phyloP scores from a whole-genome alignment of 2,113 vertebrate species.

The Toxotes jaculatrix region DNA sequence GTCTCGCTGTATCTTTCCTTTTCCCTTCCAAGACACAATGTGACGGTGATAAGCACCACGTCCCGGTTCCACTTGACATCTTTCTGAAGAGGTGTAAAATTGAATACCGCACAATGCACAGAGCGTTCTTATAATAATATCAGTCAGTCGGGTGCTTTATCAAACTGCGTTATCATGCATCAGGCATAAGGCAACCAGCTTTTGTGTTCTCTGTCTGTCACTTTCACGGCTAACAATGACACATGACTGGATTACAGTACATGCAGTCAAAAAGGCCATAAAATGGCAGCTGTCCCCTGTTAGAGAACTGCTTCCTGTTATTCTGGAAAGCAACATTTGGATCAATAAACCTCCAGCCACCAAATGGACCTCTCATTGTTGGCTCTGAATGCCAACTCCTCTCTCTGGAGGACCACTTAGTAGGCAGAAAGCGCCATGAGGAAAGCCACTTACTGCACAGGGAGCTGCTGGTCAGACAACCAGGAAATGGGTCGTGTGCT shows the following conservation, averaged over 20 bases:
- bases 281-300: conserved; percentile 35
- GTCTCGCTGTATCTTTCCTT: conserved; percentile 10
- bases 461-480: conserved; percentile 49
- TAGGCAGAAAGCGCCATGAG: conserved; percentile 45
- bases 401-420: conserved; percentile 59
- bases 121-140: conserved; percentile 22
- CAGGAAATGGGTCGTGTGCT: conserved; percentile 56
- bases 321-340: conserved; percentile 47
- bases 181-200: conserved; percentile 6
- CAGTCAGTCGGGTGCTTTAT: conserved; percentile 43
- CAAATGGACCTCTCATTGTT: conserved; percentile 68
- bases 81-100: conserved; percentile 62
- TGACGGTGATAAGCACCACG: conserved; percentile 39
- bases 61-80: conserved; percentile 54
- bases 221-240: conserved; percentile 24
- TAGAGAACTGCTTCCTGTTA: conserved; percentile 36
- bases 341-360: conserved; percentile 72
- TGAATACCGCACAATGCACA: conserved; percentile 28
- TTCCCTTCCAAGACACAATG: conserved; percentile 28
- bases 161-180: conserved; percentile 43
- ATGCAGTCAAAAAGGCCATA: conserved; percentile 6
- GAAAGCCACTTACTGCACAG: conserved; percentile 54
- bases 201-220: conserved; percentile 14
- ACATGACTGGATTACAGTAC: neutral
- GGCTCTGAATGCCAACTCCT: conserved; percentile 37